phyloP scores from a whole-genome alignment of 2,888 invertebrate genomes.

The Phortica magna region DNA sequence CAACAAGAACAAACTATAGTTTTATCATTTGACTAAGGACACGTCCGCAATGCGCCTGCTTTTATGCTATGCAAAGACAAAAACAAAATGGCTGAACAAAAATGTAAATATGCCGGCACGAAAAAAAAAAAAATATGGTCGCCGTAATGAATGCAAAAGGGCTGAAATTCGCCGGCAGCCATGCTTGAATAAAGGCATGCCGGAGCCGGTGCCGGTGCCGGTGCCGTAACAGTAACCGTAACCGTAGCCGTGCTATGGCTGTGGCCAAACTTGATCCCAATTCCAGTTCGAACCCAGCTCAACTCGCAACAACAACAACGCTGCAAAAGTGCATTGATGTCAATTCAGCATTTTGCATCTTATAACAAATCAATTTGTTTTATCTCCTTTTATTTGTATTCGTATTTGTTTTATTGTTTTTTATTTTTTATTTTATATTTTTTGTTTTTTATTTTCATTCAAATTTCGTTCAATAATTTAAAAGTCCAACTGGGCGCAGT shows the following conservation, averaged over 20 bases:
- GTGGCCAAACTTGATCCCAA: no score
- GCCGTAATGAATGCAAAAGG: not conserved
- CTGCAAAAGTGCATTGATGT: no score
- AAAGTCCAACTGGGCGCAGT: not conserved
- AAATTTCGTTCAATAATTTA: slow-evolving; percentile 17
- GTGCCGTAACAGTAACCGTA: no score
- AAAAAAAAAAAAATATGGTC: slow-evolving; percentile 18
- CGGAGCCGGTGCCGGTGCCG: no score
- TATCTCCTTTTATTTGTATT: no score
- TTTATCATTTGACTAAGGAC: not conserved
- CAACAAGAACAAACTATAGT: not conserved
- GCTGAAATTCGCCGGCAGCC: not conserved
- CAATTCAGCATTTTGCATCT: no score
- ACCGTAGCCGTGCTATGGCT: no score
- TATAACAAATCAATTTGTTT: no score
- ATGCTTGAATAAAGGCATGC: no score
- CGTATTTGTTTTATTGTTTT: not conserved
- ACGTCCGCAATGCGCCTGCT: slow-evolving; percentile 20
- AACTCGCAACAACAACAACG: no score
- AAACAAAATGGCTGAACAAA: not conserved
- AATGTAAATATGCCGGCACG: not conserved
- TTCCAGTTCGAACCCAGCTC: no score
- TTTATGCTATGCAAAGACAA: not conserved
- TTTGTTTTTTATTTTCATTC: not conserved
- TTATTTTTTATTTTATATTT: not conserved